Percentiles rank a stretch among this genome's conserved stretches.
These are phyloP conservation scores for Sturmia bella DNA, from an alignment of 2,888 invertebrate genomes.

Conservation along the genomic window DNA sequence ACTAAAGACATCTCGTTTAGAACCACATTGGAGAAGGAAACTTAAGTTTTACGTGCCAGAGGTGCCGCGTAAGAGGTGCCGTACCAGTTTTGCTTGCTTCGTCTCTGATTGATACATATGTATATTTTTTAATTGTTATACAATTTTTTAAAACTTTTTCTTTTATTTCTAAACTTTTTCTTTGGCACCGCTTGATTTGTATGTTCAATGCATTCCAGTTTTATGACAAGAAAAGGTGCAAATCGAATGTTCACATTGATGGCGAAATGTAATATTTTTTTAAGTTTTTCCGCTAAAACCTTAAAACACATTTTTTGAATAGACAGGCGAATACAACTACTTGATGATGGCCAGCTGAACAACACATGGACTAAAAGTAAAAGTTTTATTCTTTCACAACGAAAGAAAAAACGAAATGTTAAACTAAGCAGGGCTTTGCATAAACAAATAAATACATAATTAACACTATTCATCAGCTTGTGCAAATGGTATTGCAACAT, in stretches of 20 bases:
- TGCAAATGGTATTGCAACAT: too few relatives aligned
- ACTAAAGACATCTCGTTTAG: too few relatives aligned
- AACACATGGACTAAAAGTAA: neutral
- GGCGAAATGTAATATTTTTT: conserved; percentile 28
- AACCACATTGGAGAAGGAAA: too few relatives aligned
- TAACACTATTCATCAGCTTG: too few relatives aligned
- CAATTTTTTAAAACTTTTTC: neutral
- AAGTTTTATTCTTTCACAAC: neutral
- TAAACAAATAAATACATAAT: too few relatives aligned
- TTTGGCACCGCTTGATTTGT: neutral
- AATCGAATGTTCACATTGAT: conserved; percentile 40
- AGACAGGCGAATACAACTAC: neutral
- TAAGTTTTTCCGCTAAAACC: conserved; percentile 32
- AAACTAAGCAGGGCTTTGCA: too few relatives aligned
- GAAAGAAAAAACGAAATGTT: too few relatives aligned
- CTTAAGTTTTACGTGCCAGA: too few relatives aligned
- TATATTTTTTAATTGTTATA: neutral
- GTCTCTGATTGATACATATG: too few relatives aligned
- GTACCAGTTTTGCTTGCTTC: too few relatives aligned
- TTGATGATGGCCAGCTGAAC: too few relatives aligned
- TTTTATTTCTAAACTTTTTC: conserved; percentile 3
- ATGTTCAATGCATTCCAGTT: conserved; percentile 24
- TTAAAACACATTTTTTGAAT: conserved; percentile 42
- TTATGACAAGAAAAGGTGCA: conserved; percentile 37
- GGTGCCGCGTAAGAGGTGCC: too few relatives aligned